Evolutionary conservation across 2,113 vertebrate genomes (phyloP).

Genomic region (Halcyon malimbica): DNA sequence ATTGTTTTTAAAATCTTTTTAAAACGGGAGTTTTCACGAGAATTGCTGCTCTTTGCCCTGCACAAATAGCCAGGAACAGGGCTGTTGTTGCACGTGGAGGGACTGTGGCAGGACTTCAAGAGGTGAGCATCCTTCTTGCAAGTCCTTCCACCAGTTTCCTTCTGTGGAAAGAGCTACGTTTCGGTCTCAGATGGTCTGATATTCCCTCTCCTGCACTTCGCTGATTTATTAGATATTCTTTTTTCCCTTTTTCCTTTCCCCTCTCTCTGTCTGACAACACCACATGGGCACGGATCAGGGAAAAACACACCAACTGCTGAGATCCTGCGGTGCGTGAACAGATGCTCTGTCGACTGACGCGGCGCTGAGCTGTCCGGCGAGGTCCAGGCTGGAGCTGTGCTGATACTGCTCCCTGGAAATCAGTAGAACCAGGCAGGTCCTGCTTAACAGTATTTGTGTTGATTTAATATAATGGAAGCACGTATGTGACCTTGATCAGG

Average conservation of each 20-base stretch:
- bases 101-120: neutral
- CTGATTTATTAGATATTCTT: neutral
- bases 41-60: neutral
- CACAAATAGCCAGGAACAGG: accelerated
- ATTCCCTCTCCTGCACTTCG: neutral
- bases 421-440: neutral
- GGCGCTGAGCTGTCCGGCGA: neutral
- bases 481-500: accelerated
- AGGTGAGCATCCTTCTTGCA: neutral
- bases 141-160: neutral
- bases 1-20: too few relatives aligned
- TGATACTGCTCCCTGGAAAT: neutral
- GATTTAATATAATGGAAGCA: accelerated
- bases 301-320: neutral
- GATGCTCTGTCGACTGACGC: neutral
- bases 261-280: neutral
- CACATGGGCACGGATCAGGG: neutral
- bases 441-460: neutral
- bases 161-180: accelerated
- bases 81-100: neutral
- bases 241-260: neutral
- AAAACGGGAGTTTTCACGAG: neutral
- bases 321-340: neutral
- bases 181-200: neutral
- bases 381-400: neutral